These are phyloP conservation scores for Dryomyza anilis DNA, from an alignment of 2,888 invertebrate species.

Conservation along the genomic window DNA sequence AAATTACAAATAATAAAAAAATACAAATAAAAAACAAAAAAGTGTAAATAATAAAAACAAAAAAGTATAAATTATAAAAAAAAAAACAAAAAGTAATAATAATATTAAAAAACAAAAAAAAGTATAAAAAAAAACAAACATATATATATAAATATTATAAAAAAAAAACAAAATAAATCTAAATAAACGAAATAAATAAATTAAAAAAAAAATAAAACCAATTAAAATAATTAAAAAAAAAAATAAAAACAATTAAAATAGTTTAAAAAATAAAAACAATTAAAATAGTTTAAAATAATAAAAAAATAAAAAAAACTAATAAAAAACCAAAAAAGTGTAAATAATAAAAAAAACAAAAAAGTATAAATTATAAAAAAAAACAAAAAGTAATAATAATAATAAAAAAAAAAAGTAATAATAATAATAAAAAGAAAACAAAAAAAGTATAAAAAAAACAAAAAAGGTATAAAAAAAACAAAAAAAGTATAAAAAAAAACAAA, in stretches of 20 bases:
- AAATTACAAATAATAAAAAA: background rate
- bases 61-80: background rate
- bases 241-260: background rate
- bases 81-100: background rate
- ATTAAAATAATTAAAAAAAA: background rate
- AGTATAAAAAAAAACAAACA: background rate
- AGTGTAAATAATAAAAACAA: background rate
- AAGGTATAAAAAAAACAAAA: background rate
- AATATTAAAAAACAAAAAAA: background rate
- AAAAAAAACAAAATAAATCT: background rate
- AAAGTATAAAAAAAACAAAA: background rate
- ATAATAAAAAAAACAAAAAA: constrained; percentile 8
- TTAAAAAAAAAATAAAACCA: background rate
- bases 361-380: constrained; percentile 11
- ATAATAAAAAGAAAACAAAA: background rate
- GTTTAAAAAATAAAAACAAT: background rate
- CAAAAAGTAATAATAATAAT: background rate
- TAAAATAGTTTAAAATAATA: constrained; percentile 2
- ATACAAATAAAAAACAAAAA: background rate
- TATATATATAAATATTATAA: background rate
- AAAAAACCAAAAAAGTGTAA: constrained; percentile 5
- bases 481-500: background rate
- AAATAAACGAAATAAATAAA: background rate
- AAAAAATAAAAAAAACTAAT: background rate
- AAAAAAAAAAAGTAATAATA: background rate